Evolutionary conservation across 2,113 vertebrate species (phyloP).

Genomic region (Peucedramus taeniatus): DNA sequence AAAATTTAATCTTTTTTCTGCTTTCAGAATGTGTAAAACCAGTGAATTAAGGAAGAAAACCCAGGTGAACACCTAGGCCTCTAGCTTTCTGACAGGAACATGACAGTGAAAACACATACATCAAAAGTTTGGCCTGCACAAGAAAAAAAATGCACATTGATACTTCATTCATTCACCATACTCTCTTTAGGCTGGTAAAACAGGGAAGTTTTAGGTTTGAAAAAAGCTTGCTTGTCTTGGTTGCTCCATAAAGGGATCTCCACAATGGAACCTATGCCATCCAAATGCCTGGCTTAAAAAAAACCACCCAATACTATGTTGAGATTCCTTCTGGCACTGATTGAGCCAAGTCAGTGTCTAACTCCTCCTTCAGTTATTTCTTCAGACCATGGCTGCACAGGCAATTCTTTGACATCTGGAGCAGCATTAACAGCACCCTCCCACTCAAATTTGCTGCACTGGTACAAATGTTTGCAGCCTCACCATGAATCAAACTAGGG

Average conservation of each 20-base stretch:
- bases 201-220: neutral
- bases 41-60: neutral
- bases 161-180: neutral
- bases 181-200: neutral
- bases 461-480: neutral
- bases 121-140: neutral
- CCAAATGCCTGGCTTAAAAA: neutral
- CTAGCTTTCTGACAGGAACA: neutral
- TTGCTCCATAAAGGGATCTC: neutral
- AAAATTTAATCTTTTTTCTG: neutral
- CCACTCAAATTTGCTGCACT: neutral
- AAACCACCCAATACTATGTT: rapidly evolving
- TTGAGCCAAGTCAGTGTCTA: neutral
- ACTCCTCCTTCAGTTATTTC: neutral
- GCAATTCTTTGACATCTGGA: neutral
- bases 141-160: neutral
- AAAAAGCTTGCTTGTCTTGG: neutral
- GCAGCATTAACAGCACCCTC: neutral
- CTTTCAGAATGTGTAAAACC: neutral
- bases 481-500: neutral
- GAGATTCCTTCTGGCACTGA: neutral
- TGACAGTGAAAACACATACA: neutral
- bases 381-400: neutral
- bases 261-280: neutral
- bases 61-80: neutral